Evolutionary conservation across 64 coral and sea anemone species (phyloP), one percentile per base, ranked within the genome.

Genomic region (Cladopsammia gracilis): DNA sequence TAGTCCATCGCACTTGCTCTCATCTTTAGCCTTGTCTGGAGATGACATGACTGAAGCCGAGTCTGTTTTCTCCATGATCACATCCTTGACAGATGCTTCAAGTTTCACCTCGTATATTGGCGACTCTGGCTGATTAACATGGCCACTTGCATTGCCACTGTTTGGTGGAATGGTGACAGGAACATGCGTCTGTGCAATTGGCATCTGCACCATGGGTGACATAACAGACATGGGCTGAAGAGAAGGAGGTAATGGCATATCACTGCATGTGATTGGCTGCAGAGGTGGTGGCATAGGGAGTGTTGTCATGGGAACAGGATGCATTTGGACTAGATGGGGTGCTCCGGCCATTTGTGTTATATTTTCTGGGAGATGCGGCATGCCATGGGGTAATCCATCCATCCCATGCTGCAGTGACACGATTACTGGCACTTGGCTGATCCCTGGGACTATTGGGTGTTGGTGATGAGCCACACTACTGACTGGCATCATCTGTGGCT

Each of bases 61-160:
- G 8, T 65, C 59, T 44, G 45, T 19, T 49, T 83, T 83, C 13
- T 44, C 57, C 0, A 44, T 61, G 23, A 45, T 25, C 15, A 44
- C 12, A 43, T 81, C 54, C 23, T 81, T 81, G 22, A 5, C 54
- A 59, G 56, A 10, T 16, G 56, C 5, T 16, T 83, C 44, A 48
- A 83, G 60, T 83, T 83, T 83, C 18, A 83, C 79, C 7, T 83
- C 79, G 65, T 65, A 83, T 45, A 65, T 83, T 20, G 79, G 79
- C 0, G 79, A 66, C 9, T 47, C 15, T 65, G 79, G 79, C 19
- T 64, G 24, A 44, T 8, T 24, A 3, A 10, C 61, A 18, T 62
- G 24, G 62, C 42, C n/a, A 45, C 18, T 53, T 53, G 14, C 9
- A 53, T 46, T 76, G 3, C 16, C 61, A 64, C 5, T 83, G 61